Evolutionary conservation across 2,797 vertebrate species (phyloP).

Genomic region (Pygocentrus nattereri): DNA sequence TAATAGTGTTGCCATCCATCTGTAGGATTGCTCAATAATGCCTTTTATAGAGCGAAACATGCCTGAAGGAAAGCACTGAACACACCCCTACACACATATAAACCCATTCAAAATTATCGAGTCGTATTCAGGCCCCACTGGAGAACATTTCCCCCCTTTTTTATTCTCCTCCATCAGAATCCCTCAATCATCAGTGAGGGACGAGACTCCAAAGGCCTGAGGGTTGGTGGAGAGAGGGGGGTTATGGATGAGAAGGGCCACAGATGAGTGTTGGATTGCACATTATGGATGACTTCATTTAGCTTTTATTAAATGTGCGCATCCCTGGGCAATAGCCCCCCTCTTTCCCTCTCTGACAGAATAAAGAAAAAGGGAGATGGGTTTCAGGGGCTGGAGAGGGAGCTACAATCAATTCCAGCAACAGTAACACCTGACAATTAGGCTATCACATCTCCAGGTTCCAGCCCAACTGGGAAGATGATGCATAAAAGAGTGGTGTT

Average conservation of each 20-base stretch:
- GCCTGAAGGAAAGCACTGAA: slow-evolving; percentile 1
- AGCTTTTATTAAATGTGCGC: slow-evolving; percentile 74
- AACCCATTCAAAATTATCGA: background rate
- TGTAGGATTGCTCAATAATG: slow-evolving; percentile 10
- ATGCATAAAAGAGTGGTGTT: background rate
- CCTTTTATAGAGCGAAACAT: slow-evolving; percentile 9
- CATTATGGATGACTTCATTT: slow-evolving; percentile 80
- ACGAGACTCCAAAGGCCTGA: background rate
- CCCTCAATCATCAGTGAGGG: slow-evolving; percentile 9
- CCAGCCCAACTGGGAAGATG: background rate
- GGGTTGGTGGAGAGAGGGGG: slow-evolving; percentile 3
- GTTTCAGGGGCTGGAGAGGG: background rate
- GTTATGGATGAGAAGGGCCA: slow-evolving; percentile 35
- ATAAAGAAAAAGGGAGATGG: background rate
- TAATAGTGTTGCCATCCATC: background rate
- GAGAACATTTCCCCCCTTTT: slow-evolving; percentile 18
- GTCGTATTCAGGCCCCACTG: background rate
- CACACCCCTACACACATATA: background rate
- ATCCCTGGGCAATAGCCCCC: slow-evolving; percentile 63
- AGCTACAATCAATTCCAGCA: background rate
- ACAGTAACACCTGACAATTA: background rate
- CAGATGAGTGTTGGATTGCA: slow-evolving; percentile 28
- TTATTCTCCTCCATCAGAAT: slow-evolving; percentile 11
- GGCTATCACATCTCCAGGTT: background rate
- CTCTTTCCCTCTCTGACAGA: background rate